These are phyloP conservation scores for Oscheius sp. DNA, from an alignment of 2,888 invertebrate species.

Conservation along the genomic window DNA sequence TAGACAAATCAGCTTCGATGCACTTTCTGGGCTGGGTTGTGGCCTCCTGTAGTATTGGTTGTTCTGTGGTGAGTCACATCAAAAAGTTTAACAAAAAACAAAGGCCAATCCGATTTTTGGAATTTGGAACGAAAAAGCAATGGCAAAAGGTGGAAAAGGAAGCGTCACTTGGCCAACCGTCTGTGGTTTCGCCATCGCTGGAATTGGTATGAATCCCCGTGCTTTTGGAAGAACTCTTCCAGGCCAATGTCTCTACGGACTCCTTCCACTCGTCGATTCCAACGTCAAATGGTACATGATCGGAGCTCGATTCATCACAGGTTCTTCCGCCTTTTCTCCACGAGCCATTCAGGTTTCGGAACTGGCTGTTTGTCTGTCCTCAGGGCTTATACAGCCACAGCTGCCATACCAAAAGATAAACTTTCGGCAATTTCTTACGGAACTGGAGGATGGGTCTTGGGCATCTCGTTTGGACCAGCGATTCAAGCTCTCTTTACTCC, in stretches of 20 bases:
- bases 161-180: conserved; percentile 5
- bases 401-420: conserved; percentile 44
- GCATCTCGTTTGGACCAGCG: conserved; percentile 50
- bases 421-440: conserved; percentile 49
- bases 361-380: conserved; percentile 40
- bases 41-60: conserved; percentile 42
- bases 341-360: not conserved
- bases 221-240: conserved; percentile 28
- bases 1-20: conserved; percentile 36
- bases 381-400: conserved; percentile 46
- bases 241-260: conserved; percentile 44
- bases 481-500: conserved; percentile 50
- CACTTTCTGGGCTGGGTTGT: conserved; percentile 52
- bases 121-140: conserved; percentile 41
- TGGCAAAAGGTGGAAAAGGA: conserved; percentile 24
- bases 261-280: conserved; percentile 31
- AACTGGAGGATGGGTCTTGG: conserved; percentile 47
- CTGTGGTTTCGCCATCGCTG: conserved; percentile 37
- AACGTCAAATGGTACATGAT: conserved; percentile 46
- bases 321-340: conserved; percentile 11
- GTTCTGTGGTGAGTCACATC: conserved; percentile 35
- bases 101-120: conserved; percentile 46
- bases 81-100: not conserved
- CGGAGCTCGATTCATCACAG: conserved; percentile 39
- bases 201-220: too few relatives aligned